phyloP scores from a whole-genome alignment of 2,888 invertebrate genomes.

The Microctonus aethiopoides region DNA sequence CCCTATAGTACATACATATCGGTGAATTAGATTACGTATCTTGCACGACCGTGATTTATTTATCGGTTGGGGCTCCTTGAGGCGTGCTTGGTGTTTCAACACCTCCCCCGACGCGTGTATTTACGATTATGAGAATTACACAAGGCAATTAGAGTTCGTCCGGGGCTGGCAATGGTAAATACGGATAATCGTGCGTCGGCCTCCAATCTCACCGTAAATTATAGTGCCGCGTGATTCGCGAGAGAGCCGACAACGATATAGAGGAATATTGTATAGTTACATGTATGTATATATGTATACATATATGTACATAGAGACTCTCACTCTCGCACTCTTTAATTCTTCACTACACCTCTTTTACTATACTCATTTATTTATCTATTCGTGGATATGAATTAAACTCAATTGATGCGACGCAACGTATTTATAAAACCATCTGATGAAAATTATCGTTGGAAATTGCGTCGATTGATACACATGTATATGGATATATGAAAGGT shows the following conservation, averaged over 20 bases:
- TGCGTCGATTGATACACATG: neutral
- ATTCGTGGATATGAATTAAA: neutral
- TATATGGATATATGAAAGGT: neutral
- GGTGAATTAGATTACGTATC: conserved; percentile 59
- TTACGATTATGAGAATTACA: conserved; percentile 61
- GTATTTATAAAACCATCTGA: conserved; percentile 9
- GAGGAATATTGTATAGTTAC: conserved; percentile 8
- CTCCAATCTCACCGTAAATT: conserved; percentile 48
- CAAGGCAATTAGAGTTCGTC: conserved; percentile 55
- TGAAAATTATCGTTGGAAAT: neutral
- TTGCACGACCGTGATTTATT: conserved; percentile 58
- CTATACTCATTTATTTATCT: neutral
- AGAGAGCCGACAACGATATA: conserved; percentile 20
- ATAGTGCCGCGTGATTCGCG: conserved; percentile 39
- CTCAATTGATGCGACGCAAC: neutral
- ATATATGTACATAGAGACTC: too few species aligned
- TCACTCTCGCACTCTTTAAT: too few species aligned
- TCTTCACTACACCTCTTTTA: too few species aligned
- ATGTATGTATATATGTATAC: too few species aligned
- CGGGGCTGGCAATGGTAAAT: conserved; percentile 49
- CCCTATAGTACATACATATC: conserved; percentile 33
- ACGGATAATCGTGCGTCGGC: conserved; percentile 53
- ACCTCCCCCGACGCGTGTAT: conserved; percentile 57
- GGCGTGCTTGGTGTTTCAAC: conserved; percentile 55
- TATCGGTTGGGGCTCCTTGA: conserved; percentile 51